Percentiles rank a stretch among this genome's conserved stretches.
Evolutionary conservation across 92 coral and sea anemone genomes (phyloP).

Genomic region (Plumapathes pennacea): DNA sequence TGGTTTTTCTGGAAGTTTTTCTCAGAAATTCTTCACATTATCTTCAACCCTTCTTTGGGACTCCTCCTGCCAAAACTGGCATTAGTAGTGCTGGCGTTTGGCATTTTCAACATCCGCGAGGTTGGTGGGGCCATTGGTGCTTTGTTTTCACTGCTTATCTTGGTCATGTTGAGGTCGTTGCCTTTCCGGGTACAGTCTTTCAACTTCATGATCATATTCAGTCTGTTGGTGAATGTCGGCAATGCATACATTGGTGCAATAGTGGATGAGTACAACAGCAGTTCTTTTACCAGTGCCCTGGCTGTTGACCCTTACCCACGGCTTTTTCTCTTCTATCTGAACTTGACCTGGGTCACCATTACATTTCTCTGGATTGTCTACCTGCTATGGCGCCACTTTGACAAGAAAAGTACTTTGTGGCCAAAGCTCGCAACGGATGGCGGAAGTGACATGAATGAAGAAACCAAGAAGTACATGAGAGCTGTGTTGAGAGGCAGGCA

Average conservation of each 20-base stretch:
- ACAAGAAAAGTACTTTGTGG: slow-evolving; percentile 75
- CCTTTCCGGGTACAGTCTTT: slow-evolving; percentile 90
- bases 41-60: slow-evolving; percentile 67
- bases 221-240: slow-evolving; percentile 67
- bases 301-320: slow-evolving; percentile 81
- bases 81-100: slow-evolving; percentile 73
- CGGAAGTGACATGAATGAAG: slow-evolving; percentile 75
- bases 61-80: slow-evolving; percentile 72
- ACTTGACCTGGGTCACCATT: slow-evolving; percentile 58
- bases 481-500: slow-evolving; percentile 96
- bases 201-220: slow-evolving; percentile 87
- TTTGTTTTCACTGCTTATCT: slow-evolving; percentile 68
- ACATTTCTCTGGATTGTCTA: slow-evolving; percentile 66
- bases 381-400: slow-evolving; percentile 74
- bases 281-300: slow-evolving; percentile 64
- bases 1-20: slow-evolving; percentile 69
- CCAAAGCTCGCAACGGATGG: slow-evolving; percentile 86
- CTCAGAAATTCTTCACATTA: slow-evolving; percentile 55
- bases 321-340: slow-evolving; percentile 63
- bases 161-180: slow-evolving; percentile 74
- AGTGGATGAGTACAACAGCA: slow-evolving; percentile 69
- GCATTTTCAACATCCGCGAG: slow-evolving; percentile 61
- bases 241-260: slow-evolving; percentile 81
- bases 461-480: slow-evolving; percentile 89
- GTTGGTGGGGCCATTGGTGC: slow-evolving; percentile 92